A percentile compares a stretch with the other conserved stretches of the same genome.
These are phyloP conservation scores for Hirudo medicinalis DNA, from an alignment of 1,140 invertebrate genomes.

Conservation along the genomic window DNA sequence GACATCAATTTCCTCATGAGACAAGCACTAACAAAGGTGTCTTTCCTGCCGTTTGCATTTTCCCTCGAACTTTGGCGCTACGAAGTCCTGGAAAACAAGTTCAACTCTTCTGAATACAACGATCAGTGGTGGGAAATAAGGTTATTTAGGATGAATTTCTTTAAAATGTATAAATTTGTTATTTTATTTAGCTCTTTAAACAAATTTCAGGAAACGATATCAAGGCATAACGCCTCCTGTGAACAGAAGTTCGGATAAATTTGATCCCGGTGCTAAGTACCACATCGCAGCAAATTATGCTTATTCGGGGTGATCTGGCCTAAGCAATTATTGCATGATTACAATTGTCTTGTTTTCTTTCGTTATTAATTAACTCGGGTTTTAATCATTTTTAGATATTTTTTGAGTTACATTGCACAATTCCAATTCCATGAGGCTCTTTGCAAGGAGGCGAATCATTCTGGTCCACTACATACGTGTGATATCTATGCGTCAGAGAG, in stretches of 20 bases:
- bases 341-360: background rate
- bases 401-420: conserved; percentile 63
- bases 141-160: conserved; percentile 29
- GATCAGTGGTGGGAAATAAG: conserved; percentile 43
- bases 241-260: conserved; percentile 28
- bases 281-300: conserved; percentile 32
- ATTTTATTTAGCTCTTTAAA: too few relatives aligned
- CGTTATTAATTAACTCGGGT: background rate
- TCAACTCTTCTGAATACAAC: conserved; percentile 35
- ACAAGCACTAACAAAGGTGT: conserved; percentile 70
- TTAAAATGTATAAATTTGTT: background rate
- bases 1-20: conserved; percentile 74
- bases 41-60: conserved; percentile 73
- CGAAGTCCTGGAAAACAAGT: conserved; percentile 63
- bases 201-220: conserved; percentile 28
- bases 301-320: conserved; percentile 30
- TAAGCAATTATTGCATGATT: background rate
- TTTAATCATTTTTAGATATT: conserved; percentile 28
- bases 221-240: conserved; percentile 34
- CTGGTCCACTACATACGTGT: conserved; percentile 67
- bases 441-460: conserved; percentile 62
- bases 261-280: conserved; percentile 37
- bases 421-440: conserved; percentile 79
- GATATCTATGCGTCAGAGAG: conserved; percentile 68
- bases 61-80: conserved; percentile 76